Conservation (phyloP, 2,888 invertebrate species). For the Byasa hedistus region DNA sequence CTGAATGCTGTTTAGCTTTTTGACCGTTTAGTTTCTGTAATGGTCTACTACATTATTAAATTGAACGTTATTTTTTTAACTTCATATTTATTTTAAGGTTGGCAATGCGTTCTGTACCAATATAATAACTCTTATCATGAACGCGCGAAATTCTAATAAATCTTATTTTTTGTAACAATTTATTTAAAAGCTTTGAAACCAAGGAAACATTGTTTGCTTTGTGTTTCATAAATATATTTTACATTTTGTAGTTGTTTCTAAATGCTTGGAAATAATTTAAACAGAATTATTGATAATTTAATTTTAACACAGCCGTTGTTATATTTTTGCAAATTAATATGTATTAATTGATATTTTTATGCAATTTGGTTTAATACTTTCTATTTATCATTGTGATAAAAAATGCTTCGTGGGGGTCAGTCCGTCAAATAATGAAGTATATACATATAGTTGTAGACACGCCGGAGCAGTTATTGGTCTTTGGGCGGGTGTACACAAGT, state of each 20-base stretch:
- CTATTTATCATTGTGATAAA: neutral
- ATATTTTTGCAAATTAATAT: neutral
- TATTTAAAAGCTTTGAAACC: neutral
- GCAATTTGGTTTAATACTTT: neutral
- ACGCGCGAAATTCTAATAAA: conserved; percentile 17
- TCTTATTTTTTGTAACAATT: neutral
- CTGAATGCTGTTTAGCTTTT: neutral
- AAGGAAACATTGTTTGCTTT: neutral
- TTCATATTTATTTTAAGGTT: neutral
- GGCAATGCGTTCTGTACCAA: neutral
- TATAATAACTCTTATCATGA: neutral
- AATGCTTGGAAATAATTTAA: no score
- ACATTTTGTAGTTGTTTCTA: no score
- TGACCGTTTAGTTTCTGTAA: no score
- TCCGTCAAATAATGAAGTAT: neutral
- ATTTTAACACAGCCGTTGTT: neutral
- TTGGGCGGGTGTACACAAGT: conserved; percentile 45
- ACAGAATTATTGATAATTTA: no score
- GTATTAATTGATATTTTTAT: neutral
- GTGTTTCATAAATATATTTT: no score
- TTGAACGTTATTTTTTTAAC: neutral
- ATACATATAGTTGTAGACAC: neutral
- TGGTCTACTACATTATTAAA: neutral
- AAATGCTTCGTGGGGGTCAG: neutral
- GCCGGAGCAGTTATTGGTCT: conserved; percentile 27